Percentiles rank a stretch among this genome's conserved stretches.
Evolutionary conservation across 2,113 vertebrate species (phyloP).

Genomic region (Phoxinus phoxinus): DNA sequence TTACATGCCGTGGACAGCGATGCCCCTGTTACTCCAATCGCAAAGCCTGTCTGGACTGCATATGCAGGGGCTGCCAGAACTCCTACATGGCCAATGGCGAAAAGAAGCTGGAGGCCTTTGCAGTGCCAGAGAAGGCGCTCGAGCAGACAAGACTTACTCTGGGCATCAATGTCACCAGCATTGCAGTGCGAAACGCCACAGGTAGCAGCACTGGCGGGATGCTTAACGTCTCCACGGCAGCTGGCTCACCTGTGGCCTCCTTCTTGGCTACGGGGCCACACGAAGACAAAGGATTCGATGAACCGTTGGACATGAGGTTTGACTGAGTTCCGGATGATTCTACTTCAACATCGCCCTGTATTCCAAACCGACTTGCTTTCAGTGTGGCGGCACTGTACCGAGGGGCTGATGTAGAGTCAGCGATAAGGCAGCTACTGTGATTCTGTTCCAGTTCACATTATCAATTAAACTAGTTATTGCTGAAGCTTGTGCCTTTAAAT

Average conservation of each 20-base stretch:
- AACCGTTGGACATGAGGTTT: constrained; percentile 97
- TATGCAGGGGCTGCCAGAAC: constrained; percentile 99
- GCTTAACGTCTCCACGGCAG: constrained; percentile 88
- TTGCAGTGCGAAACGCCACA: constrained; percentile 87
- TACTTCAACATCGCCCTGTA: constrained; percentile 48
- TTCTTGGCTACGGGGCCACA: constrained; percentile 81
- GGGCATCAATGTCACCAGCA: constrained; percentile 99
- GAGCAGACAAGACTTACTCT: constrained; percentile 98
- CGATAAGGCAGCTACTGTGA: constrained; percentile 95
- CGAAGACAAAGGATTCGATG: constrained; percentile 93
- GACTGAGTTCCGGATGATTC: constrained; percentile 85
- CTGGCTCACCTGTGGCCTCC: constrained; percentile 79
- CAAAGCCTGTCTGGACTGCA: constrained; percentile 99
- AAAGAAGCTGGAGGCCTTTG: constrained; percentile 99
- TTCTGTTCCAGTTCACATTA: constrained; percentile 78
- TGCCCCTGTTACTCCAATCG: constrained; percentile 99
- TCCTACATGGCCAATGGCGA: constrained; percentile 99
- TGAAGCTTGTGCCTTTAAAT: constrained; percentile 88
- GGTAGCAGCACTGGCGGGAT: constrained; percentile 81
- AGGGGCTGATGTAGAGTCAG: constrained; percentile 75
- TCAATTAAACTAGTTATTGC: constrained; percentile 72
- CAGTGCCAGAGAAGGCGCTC: constrained; percentile 98
- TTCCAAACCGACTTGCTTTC: constrained; percentile 57
- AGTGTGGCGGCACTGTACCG: constrained; percentile 58
- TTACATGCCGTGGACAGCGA: constrained; percentile 98